A percentile compares a stretch with the other conserved stretches of the same genome.
These are phyloP conservation scores for Notamacropus eugenii DNA, from an alignment of 2,797 vertebrate species.

Conservation along the genomic window DNA sequence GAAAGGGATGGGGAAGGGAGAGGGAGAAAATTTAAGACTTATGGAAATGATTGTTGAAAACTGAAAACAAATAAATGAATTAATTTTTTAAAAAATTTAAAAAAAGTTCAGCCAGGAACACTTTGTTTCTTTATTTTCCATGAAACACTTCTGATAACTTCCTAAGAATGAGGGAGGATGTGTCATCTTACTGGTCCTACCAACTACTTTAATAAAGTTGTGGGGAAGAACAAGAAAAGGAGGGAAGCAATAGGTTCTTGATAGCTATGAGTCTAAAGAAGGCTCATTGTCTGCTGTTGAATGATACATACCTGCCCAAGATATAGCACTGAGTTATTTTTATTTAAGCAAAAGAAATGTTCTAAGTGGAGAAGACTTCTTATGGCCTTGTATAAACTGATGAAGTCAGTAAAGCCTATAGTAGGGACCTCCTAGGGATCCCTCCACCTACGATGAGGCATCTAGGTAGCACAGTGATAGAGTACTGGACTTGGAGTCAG, in stretches of 20 bases:
- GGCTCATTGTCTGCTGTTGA: neutral
- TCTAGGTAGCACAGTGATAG: neutral
- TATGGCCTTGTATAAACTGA: neutral
- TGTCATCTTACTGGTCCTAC: neutral
- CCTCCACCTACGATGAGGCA: neutral
- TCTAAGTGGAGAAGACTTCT: neutral
- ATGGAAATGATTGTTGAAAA: too few species aligned
- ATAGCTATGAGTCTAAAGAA: neutral
- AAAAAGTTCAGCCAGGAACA: neutral
- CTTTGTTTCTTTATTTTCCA: neutral
- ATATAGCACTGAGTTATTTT: neutral
- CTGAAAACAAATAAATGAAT: too few species aligned
- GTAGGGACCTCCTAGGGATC: neutral
- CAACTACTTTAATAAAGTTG: neutral
- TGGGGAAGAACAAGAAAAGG: neutral
- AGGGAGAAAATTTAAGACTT: too few species aligned
- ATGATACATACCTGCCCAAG: too few species aligned
- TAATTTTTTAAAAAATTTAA: too few species aligned
- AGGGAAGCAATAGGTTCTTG: neutral
- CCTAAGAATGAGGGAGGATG: neutral
- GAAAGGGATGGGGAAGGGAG: too few species aligned
- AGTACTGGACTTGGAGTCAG: neutral
- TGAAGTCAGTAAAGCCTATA: neutral
- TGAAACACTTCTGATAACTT: neutral
- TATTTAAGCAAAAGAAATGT: neutral